Base-by-base conservation (phyloP, 1,140 invertebrate genomes). In the Drosophila eugracilis region DNA sequence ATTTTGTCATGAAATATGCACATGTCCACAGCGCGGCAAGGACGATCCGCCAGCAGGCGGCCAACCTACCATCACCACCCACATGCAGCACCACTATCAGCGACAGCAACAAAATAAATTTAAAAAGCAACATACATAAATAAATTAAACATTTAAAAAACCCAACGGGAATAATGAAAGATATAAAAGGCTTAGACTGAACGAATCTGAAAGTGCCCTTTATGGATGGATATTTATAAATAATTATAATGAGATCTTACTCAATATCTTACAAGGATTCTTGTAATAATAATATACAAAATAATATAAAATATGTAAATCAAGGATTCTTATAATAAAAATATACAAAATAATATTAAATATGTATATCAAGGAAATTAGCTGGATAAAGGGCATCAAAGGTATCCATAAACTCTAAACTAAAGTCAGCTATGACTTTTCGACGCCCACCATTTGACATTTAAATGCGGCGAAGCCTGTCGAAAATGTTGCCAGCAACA, bases 1-100 rank as follows among this genome's bases (percentile, higher is more conserved):
- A 79, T 69, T 74, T 80, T 76, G 72, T 77, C 81, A 85, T 80
- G 73, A 85, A 80, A 85, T 80, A 85, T 85, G 81, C 80, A 85
- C 79, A 84, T 85, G 79, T 84, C 75, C 80, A 28, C 21, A 42
- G 54, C 26, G 21, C 49, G 78, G 53, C 78, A 63, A 84, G 78
- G 60, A 78, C 78, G 63, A 77, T 45, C 6, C 78, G 10, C 41
- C 34, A 41, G n/a, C n/a, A n/a, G n/a, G n/a, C n/a, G n/a, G 32
- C 34, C 9, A 22, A n/a, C 34, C 9, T 17, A n/a, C 26, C 34
- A 65, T 28, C 44, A 37, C 30, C 55, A 69, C 44, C 44, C 58
- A 32, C 36, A 15, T 19, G 26, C 24, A 47, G 28, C 24, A 21
- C 36, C 17, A 53, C 63, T 53, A 67, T 66, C 60, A 42, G 63